These are phyloP conservation scores for Patagioenas fasciata DNA, from an alignment of 2,113 vertebrate species.

Conservation along the genomic window DNA sequence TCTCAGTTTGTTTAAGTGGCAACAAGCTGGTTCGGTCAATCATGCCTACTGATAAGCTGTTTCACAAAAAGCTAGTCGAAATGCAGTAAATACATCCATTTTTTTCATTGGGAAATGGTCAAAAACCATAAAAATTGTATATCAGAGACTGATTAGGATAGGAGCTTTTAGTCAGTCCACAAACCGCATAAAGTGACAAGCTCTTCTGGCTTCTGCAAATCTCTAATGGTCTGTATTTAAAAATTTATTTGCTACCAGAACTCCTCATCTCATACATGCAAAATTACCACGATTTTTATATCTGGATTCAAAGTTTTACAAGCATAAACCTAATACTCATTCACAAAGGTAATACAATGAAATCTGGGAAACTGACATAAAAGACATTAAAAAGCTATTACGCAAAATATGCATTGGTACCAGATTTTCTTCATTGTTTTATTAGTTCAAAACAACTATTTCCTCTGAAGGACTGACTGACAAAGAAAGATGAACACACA, in stretches of 20 bases:
- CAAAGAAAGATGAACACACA: neutral
- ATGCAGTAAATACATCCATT: neutral
- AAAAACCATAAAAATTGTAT: neutral
- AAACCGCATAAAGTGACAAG: neutral
- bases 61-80: neutral
- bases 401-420: neutral
- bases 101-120: neutral
- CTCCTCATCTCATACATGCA: neutral
- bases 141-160: neutral
- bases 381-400: neutral
- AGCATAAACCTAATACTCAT: neutral
- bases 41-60: neutral
- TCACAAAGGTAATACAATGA: neutral
- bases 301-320: neutral
- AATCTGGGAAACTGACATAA: neutral
- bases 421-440: neutral
- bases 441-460: neutral
- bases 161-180: neutral
- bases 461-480: neutral
- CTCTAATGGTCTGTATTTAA: neutral
- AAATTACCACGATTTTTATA: neutral
- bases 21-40: neutral
- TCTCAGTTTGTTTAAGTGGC: neutral
- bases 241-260: neutral
- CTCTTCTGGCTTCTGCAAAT: neutral